These are phyloP conservation scores for Mustela nigripes DNA, from an alignment of 2,113 vertebrate genomes.

Conservation along the genomic window DNA sequence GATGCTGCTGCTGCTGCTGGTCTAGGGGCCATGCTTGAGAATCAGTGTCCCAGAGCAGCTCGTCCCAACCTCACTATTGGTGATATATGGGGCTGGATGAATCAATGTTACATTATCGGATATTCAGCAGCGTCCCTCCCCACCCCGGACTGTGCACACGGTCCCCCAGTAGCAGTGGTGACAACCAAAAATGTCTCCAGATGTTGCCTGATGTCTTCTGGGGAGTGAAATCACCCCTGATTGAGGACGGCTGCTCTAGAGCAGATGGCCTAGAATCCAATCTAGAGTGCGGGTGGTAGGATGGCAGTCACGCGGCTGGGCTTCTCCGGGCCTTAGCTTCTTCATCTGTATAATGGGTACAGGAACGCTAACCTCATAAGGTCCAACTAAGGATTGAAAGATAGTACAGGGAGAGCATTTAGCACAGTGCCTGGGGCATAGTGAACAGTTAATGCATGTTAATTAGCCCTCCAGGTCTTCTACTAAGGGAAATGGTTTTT, in stretches of 20 bases:
- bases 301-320: accelerated
- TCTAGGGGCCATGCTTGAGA: not conserved
- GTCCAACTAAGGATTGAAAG: not conserved
- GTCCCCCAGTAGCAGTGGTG: not conserved
- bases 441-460: not conserved
- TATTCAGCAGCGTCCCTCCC: not conserved
- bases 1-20: not conserved
- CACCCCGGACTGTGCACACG: not conserved
- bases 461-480: not conserved
- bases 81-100: accelerated
- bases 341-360: not conserved
- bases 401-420: not conserved
- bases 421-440: not conserved
- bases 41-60: accelerated
- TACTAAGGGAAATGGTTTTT: not conserved
- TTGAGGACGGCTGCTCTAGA: not conserved
- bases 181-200: not conserved
- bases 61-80: not conserved
- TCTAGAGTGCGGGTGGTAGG: too few relatives aligned
- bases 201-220: too few relatives aligned
- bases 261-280: not conserved
- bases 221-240: not conserved
- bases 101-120: accelerated
- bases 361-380: not conserved
- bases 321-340: not conserved